Conservation (phyloP, 2,113 vertebrate genomes). For the Holacanthus passer region DNA sequence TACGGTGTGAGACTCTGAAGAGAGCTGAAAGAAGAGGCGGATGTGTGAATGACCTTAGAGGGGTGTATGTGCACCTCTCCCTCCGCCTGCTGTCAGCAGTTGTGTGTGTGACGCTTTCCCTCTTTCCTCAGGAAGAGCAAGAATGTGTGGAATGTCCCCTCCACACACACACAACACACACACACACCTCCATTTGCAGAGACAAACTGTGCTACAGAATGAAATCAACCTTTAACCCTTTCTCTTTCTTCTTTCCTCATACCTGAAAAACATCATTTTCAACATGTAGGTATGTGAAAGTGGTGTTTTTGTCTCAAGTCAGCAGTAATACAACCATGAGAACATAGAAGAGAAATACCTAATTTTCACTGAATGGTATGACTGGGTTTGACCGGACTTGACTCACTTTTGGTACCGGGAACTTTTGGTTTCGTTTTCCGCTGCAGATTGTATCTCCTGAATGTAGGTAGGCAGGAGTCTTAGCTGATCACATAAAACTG, state of each 20-base stretch:
- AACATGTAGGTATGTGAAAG: neutral
- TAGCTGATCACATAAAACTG: no score
- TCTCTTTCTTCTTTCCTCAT: neutral
- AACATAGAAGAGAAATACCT: neutral
- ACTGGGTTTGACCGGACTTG: no score
- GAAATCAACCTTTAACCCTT: neutral
- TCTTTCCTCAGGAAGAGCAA: constrained; percentile 78
- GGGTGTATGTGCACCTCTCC: constrained; percentile 47
- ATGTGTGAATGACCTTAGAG: constrained; percentile 57
- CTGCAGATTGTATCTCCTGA: no score
- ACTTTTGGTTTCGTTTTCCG: no score
- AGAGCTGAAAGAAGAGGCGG: constrained; percentile 41
- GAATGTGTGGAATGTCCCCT: constrained; percentile 74
- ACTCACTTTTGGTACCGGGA: no score
- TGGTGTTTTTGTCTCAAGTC: neutral
- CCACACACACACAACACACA: constrained; percentile 23
- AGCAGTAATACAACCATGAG: no score
- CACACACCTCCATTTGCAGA: constrained; percentile 12
- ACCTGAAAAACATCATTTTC: neutral
- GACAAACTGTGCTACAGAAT: constrained; percentile 2
- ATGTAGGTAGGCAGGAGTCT: no score
- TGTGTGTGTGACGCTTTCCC: constrained; percentile 53
- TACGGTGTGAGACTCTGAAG: neutral
- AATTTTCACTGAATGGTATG: no score
- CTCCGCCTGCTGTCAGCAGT: constrained; percentile 48